phyloP scores from a whole-genome alignment of 1,140 invertebrate genomes.

The Sesamia nonagrioides region DNA sequence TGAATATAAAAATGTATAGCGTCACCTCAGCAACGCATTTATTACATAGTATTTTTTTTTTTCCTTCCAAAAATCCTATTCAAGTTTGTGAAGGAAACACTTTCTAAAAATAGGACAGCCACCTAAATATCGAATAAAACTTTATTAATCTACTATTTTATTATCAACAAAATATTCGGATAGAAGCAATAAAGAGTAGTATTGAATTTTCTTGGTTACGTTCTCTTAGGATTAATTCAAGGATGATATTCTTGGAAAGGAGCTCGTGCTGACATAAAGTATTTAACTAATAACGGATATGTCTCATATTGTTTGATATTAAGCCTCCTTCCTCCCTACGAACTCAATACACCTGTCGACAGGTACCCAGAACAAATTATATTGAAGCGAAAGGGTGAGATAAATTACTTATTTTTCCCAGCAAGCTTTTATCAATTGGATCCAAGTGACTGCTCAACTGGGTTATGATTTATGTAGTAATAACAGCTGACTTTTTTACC shows the following conservation, averaged over 20 bases:
- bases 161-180: neutral
- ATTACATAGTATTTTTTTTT: neutral
- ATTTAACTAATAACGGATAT: conserved; percentile 42
- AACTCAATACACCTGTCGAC: neutral
- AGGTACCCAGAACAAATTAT: conserved; percentile 10
- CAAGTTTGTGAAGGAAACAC: neutral
- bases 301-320: conserved; percentile 41
- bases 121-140: neutral
- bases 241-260: conserved; percentile 8
- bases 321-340: conserved; percentile 25
- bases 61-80: neutral
- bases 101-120: neutral
- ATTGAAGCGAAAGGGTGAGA: conserved; percentile 1
- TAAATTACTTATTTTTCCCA: neutral
- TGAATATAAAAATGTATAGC: neutral
- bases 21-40: neutral
- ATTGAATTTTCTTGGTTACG: conserved; percentile 10
- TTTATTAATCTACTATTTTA: conserved; percentile 25
- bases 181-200: conserved; percentile 2
- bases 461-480: neutral
- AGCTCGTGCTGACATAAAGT: conserved; percentile 3
- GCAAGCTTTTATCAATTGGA: neutral
- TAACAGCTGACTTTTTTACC: too few relatives aligned
- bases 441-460: neutral
- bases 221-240: conserved; percentile 7